phyloP scores from a whole-genome alignment of 2,113 vertebrate genomes.

The Oncorhynchus kisutch region DNA sequence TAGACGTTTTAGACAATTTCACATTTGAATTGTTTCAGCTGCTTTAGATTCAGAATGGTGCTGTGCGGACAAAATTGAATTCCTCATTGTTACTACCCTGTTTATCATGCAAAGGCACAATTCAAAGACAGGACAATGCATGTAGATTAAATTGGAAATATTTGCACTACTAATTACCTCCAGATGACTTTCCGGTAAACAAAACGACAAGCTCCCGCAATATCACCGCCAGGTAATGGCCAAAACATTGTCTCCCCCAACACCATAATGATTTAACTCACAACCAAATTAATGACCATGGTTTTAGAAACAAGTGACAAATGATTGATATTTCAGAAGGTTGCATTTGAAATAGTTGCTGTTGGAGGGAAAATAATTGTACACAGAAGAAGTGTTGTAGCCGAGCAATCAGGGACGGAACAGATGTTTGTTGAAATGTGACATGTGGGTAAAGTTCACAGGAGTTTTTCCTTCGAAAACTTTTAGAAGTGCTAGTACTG shows the following conservation, averaged over 20 bases:
- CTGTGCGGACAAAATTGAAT: background rate
- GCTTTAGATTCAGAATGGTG: no score
- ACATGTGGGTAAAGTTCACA: background rate
- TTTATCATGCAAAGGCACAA: conserved; percentile 35
- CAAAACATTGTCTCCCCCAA: conserved; percentile 50
- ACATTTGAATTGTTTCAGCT: background rate
- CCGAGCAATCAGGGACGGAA: background rate
- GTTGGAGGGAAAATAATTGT: background rate
- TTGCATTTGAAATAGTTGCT: background rate
- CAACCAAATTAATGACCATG: conserved; percentile 45
- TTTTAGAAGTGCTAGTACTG: conserved; percentile 6
- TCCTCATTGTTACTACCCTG: background rate
- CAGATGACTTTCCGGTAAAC: conserved; percentile 51
- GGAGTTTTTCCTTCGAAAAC: background rate
- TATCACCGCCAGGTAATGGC: conserved; percentile 32
- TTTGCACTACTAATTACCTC: conserved; percentile 63
- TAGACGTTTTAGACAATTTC: background rate
- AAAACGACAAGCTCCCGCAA: conserved; percentile 30
- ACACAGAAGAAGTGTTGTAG: background rate
- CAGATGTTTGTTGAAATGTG: background rate
- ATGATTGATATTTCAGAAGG: conserved; percentile 6
- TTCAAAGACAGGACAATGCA: conserved; percentile 47
- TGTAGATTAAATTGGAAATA: conserved; percentile 60
- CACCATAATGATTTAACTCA: conserved; percentile 46
- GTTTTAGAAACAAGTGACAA: conserved; percentile 31